Percentiles rank a stretch among this genome's conserved stretches.
Conservation (phyloP, 2,113 vertebrate genomes). For the Balaenoptera acutorostrata region DNA sequence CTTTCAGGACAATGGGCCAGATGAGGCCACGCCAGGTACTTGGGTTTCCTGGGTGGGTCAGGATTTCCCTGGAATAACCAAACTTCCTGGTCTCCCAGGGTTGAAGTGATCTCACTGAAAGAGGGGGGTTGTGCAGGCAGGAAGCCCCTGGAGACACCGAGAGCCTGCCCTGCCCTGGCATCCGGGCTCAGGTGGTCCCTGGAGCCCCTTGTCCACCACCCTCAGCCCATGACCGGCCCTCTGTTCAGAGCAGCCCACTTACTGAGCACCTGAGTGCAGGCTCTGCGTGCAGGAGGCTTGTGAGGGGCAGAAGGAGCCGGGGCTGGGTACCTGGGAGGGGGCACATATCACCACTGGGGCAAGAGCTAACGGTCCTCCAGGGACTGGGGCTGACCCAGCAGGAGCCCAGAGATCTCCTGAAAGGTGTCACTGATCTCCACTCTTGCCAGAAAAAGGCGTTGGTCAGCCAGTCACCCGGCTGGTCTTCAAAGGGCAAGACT, state of each 20-base stretch:
- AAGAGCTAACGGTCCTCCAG: not conserved
- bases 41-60: conserved; percentile 22
- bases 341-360: not conserved
- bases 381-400: not conserved
- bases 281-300: not conserved
- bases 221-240: not conserved
- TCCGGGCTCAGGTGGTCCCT: not conserved
- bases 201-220: not conserved
- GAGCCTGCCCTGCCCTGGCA: not conserved
- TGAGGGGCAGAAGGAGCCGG: no score
- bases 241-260: not conserved
- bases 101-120: not conserved
- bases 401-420: not conserved
- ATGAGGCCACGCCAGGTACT: not conserved
- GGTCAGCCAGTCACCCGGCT: not conserved
- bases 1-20: conserved; percentile 46
- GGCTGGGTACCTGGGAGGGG: not conserved
- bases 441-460: not conserved
- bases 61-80: conserved; percentile 12
- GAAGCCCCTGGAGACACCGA: not conserved
- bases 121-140: not conserved
- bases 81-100: not conserved
- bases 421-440: not conserved
- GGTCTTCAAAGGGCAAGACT: not conserved
- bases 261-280: not conserved